Percentiles rank a stretch among this genome's conserved stretches.
Conservation (phyloP, 2,797 vertebrate genomes). For the Sarcophilus harrisii region DNA sequence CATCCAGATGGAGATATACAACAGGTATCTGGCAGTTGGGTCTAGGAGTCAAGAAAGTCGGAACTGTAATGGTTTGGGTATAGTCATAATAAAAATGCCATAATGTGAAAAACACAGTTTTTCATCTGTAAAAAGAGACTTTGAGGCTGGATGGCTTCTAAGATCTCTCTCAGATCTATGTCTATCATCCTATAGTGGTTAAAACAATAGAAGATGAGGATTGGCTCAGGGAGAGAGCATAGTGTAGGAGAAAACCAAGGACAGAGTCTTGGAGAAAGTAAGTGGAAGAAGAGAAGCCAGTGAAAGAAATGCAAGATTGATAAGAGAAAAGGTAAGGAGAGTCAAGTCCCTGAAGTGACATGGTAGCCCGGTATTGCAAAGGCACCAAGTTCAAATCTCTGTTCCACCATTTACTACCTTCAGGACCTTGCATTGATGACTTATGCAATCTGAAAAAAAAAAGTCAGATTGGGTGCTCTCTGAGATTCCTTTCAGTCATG, state of each 20-base stretch:
- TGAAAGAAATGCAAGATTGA: neutral
- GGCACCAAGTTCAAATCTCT: neutral
- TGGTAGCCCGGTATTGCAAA: neutral
- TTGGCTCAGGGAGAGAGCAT: neutral
- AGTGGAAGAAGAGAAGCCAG: neutral
- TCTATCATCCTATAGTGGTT: neutral
- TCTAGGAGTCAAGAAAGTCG: neutral
- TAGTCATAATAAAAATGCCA: neutral
- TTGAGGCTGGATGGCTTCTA: neutral
- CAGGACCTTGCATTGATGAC: neutral
- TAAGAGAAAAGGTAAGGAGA: neutral
- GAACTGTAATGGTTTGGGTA: neutral
- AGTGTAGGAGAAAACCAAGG: neutral
- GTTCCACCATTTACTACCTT: neutral
- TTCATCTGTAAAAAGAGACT: neutral
- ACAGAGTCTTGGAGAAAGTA: neutral
- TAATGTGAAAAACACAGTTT: neutral
- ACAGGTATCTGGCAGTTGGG: neutral
- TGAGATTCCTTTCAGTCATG: neutral
- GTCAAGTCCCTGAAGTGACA: neutral
- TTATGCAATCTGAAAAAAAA: neutral
- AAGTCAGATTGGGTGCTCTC: neutral
- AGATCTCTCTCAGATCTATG: neutral
- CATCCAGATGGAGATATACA: neutral
- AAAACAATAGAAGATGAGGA: neutral